Evolutionary conservation across 2,888 invertebrate species (phyloP).

Genomic region (Tridacna crocea): DNA sequence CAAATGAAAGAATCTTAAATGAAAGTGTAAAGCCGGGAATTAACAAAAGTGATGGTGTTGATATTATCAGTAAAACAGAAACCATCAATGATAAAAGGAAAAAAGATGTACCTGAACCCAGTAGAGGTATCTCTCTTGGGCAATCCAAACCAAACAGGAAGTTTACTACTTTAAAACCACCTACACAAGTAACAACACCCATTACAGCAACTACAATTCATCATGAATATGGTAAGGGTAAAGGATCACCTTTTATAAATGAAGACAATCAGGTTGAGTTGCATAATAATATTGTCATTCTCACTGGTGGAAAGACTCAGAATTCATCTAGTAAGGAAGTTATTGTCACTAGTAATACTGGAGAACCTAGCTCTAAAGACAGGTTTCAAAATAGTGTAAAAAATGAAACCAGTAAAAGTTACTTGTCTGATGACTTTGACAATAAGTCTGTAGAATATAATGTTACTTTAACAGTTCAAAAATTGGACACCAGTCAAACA

Average conservation of each 20-base stretch:
- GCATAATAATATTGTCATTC: neutral
- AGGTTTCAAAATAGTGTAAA: neutral
- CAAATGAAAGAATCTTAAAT: too few relatives aligned
- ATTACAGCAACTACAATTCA: neutral
- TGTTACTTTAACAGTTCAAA: neutral
- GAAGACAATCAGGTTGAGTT: neutral
- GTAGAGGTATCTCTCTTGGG: too few relatives aligned
- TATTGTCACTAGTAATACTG: neutral
- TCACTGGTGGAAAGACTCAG: neutral
- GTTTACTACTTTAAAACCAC: neutral
- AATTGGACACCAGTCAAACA: neutral
- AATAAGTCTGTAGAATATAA: neutral
- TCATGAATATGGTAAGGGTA: neutral
- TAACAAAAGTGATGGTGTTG: too few relatives aligned
- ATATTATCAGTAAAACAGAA: too few relatives aligned
- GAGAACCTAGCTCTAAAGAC: neutral
- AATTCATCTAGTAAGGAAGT: neutral
- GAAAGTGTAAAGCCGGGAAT: too few relatives aligned
- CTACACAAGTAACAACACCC: neutral
- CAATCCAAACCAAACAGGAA: neutral
- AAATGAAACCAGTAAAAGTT: neutral
- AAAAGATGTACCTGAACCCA: too few relatives aligned
- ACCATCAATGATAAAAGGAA: too few relatives aligned
- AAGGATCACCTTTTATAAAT: neutral
- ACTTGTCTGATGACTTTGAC: neutral